A percentile compares a stretch with the other conserved stretches of the same genome.
Conservation (phyloP, 1,140 invertebrate species). For the Papilio glaucus region DNA sequence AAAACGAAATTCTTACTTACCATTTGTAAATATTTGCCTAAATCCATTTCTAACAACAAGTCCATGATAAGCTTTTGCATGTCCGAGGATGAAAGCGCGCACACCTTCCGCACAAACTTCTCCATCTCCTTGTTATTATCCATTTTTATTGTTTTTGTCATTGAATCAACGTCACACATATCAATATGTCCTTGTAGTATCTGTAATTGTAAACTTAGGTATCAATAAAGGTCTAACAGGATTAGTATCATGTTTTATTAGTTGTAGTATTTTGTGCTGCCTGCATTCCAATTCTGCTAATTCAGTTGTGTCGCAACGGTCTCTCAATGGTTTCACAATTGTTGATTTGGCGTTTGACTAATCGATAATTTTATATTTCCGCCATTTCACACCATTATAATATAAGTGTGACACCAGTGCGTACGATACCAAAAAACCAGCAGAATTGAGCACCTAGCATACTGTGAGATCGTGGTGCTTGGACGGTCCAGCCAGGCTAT, state of each 20-base stretch:
- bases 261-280: no score
- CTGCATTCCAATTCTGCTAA: no score
- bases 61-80: conserved; percentile 64
- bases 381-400: no score
- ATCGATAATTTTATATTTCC: no score
- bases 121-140: conserved; percentile 51
- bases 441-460: no score
- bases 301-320: neutral
- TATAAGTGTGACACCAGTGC: no score
- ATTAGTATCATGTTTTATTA: no score
- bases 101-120: conserved; percentile 56
- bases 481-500: no score
- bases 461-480: no score
- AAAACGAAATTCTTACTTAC: conserved; percentile 54
- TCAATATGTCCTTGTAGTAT: conserved; percentile 59
- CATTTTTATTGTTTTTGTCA: conserved; percentile 55
- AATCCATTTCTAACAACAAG: conserved; percentile 66
- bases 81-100: conserved; percentile 51
- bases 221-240: conserved; percentile 7
- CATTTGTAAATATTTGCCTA: conserved; percentile 76
- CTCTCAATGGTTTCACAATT: neutral
- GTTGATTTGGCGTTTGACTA: no score
- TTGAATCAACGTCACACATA: conserved; percentile 57
- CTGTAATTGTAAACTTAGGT: conserved; percentile 49
- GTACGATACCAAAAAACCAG: no score